Percentiles rank a stretch among this genome's conserved stretches.
phyloP scores from a whole-genome alignment of 2,888 invertebrate species.

The Saturnia pavonia region DNA sequence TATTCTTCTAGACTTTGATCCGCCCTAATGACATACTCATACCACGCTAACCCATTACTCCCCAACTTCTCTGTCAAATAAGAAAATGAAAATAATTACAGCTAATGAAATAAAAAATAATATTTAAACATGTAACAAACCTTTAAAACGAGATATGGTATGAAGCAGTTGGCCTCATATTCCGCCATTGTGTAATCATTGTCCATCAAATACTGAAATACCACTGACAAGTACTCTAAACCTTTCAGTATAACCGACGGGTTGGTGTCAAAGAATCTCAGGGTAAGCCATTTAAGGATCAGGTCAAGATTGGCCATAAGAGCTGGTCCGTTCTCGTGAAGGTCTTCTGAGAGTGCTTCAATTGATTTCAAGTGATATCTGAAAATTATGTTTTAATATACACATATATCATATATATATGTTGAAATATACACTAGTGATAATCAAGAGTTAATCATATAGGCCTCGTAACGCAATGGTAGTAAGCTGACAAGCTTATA shows the following conservation, averaged over 20 bases:
- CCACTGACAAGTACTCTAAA: constrained; percentile 93
- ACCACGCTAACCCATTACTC: too few relatives aligned
- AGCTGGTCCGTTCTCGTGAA: constrained; percentile 89
- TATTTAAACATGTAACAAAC: constrained; percentile 64
- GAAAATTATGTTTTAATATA: constrained; percentile 25
- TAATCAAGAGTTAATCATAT: not conserved
- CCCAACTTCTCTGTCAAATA: too few relatives aligned
- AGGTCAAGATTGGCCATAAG: constrained; percentile 95
- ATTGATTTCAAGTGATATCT: constrained; percentile 98
- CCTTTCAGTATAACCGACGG: constrained; percentile 97
- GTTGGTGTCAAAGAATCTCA: constrained; percentile 99
- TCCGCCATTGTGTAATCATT: constrained; percentile 93
- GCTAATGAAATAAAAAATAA: not conserved
- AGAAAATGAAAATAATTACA: too few relatives aligned
- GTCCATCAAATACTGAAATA: constrained; percentile 91
- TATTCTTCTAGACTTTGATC: too few relatives aligned
- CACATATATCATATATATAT: too few relatives aligned
- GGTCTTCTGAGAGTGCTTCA: constrained; percentile 92
- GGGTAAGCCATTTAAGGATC: constrained; percentile 97
- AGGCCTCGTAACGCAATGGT: too few relatives aligned
- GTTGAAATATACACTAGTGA: not conserved
- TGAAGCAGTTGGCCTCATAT: constrained; percentile 94
- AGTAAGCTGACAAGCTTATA: too few relatives aligned
- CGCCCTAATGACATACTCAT: too few relatives aligned
- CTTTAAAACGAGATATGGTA: constrained; percentile 97